phyloP scores from a whole-genome alignment of 1,140 invertebrate species.

The Ooceraea biroi region DNA sequence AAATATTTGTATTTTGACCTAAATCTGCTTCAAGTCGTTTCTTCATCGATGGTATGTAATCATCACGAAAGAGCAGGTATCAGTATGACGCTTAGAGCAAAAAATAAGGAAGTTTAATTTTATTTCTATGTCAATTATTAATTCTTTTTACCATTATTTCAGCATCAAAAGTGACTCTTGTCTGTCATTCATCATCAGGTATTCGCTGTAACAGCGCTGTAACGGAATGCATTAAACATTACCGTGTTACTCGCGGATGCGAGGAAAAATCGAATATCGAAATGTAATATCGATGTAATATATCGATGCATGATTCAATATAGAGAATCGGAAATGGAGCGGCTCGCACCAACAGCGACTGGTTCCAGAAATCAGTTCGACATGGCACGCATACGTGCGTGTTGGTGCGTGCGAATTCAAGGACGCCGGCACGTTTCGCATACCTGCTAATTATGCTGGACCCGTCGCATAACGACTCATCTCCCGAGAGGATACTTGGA shows the following conservation, averaged over 20 bases:
- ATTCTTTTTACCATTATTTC: neutral
- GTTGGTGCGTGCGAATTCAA: constrained; percentile 24
- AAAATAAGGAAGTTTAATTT: neutral
- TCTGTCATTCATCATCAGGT: too few species aligned
- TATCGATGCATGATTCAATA: too few species aligned
- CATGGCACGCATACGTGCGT: neutral
- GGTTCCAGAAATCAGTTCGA: constrained; percentile 3
- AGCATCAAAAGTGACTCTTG: neutral
- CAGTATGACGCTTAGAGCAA: too few species aligned
- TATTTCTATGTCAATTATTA: neutral
- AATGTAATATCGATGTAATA: too few species aligned
- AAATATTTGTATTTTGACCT: too few species aligned
- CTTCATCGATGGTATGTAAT: neutral
- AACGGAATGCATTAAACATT: too few species aligned
- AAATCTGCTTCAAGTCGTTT: too few species aligned
- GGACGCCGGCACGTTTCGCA: constrained; percentile 43
- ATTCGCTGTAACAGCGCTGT: too few species aligned
- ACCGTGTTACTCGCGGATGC: too few species aligned
- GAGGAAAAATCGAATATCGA: too few species aligned
- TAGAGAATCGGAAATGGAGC: constrained; percentile 35
- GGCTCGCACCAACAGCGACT: constrained; percentile 21
- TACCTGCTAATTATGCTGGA: constrained; percentile 57
- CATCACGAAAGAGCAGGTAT: neutral
- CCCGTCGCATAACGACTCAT: neutral
- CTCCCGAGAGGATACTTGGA: neutral